Percentiles rank a stretch among this genome's conserved stretches.
Evolutionary conservation across 2,113 vertebrate species (phyloP).

Genomic region (Thalassoma bifasciatum): DNA sequence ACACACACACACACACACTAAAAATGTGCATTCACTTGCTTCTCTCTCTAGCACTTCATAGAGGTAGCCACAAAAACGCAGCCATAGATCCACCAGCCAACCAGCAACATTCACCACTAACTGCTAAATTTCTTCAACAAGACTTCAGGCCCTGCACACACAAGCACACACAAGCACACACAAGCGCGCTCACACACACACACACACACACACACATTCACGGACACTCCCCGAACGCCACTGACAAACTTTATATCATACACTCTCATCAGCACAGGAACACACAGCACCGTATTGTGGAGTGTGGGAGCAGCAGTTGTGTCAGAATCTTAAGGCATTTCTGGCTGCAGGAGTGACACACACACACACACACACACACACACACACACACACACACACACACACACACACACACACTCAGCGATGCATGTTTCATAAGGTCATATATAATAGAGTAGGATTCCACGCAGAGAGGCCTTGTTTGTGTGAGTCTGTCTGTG

Average conservation of each 20-base stretch:
- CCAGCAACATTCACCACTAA: slow-evolving; percentile 47
- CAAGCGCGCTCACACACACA: slow-evolving; percentile 5
- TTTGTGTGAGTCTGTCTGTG: slow-evolving; percentile 25
- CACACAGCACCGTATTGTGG: slow-evolving; percentile 34
- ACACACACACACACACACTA: slow-evolving; percentile 27
- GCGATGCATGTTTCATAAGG: slow-evolving; percentile 76
- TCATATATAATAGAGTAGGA: slow-evolving; percentile 74
- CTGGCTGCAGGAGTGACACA: slow-evolving; percentile 57
- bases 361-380: neutral
- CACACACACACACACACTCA: slow-evolving; percentile 23
- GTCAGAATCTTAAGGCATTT: slow-evolving; percentile 66
- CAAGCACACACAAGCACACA: slow-evolving; percentile 19
- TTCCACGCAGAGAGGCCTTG: slow-evolving; percentile 56
- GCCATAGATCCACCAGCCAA: slow-evolving; percentile 65
- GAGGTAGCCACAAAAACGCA: slow-evolving; percentile 64
- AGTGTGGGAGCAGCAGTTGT: slow-evolving; percentile 66
- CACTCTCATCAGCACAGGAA: slow-evolving; percentile 30
- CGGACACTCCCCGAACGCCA: slow-evolving; percentile 1
- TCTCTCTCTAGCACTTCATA: slow-evolving; percentile 52
- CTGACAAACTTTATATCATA: slow-evolving; percentile 20
- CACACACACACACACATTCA: slow-evolving; percentile 18
- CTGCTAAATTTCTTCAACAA: slow-evolving; percentile 50
- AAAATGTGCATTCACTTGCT: slow-evolving; percentile 11
- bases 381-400: slow-evolving; percentile 52
- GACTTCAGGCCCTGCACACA: slow-evolving; percentile 45